These are phyloP conservation scores for Lerema accius DNA, from an alignment of 1,140 invertebrate genomes.

Conservation along the genomic window DNA sequence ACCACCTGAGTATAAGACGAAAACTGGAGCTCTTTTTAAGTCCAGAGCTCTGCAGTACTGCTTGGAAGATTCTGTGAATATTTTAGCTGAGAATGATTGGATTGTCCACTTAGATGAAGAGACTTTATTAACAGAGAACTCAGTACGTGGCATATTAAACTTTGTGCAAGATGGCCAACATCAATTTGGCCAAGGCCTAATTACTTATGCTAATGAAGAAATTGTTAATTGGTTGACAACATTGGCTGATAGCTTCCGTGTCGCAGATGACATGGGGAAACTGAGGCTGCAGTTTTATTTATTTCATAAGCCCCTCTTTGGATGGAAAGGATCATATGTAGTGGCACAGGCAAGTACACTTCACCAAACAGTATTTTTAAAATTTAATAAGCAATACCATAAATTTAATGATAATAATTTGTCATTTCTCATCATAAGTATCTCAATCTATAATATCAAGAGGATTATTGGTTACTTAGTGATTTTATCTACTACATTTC, in stretches of 20 bases:
- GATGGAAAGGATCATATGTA: constrained; percentile 98
- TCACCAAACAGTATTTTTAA: too few species aligned
- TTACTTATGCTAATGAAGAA: constrained; percentile 98
- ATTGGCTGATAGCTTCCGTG: constrained; percentile 97
- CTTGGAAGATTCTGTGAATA: constrained; percentile 95
- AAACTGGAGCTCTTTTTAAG: constrained; percentile 96
- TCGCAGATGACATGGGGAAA: constrained; percentile 98
- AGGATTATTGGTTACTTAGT: too few species aligned
- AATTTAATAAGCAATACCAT: too few species aligned
- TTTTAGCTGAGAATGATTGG: constrained; percentile 95
- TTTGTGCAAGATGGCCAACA: constrained; percentile 97
- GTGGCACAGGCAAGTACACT: constrained; percentile 90
- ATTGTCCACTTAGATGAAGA: constrained; percentile 99
- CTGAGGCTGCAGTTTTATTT: constrained; percentile 95
- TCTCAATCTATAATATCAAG: too few species aligned
- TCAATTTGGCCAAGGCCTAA: constrained; percentile 98
- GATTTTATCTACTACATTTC: too few species aligned
- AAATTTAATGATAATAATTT: too few species aligned
- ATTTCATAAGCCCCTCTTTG: constrained; percentile 97
- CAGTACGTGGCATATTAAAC: constrained; percentile 95
- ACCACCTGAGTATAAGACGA: constrained; percentile 92
- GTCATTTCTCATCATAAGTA: too few species aligned
- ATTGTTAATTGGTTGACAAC: constrained; percentile 99
- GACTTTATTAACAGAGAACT: constrained; percentile 96
- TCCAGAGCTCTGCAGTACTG: constrained; percentile 98